Base-by-base conservation (phyloP, 2,888 invertebrate species). In the Polyploca ridens region DNA sequence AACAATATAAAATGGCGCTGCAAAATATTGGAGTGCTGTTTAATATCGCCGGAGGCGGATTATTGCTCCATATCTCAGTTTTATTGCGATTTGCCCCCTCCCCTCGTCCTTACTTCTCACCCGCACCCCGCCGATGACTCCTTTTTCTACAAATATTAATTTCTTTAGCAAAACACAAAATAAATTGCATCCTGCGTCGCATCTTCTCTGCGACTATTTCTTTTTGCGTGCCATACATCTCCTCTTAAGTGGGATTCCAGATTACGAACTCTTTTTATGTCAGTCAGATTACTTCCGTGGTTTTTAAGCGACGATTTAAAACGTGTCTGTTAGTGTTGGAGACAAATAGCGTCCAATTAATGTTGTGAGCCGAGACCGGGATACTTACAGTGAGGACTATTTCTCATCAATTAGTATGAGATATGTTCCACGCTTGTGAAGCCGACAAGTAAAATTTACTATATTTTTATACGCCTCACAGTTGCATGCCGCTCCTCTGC, bases 11-110 rank as follows among this genome's bases (percentile, higher is more conserved):
- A 64, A 16, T 27, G 41, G 66, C 16, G 38, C 61, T 62, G 49
- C 59, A 64, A 62, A 65, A 58, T 65, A 67, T 67, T 63, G 64
- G 46, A 44, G 63, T 64, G 64, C 59, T 69, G 63, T 76, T 71
- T 72, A 72, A 72, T 71, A 72, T 71, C 71, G 41, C 62, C 60
- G 62, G 63, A 57, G 62, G 64, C 65, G 64, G 64, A 68, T 72
- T 73, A 75, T 77, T 75, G 78, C 67, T 72, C 70, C 71, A 76
- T 74, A 73, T 74, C 71, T 78, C 79, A 75, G 68, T 66, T 74
- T 78, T 75, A 79, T 78, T 77, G 72, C 78, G 72, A 67, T 64
- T 58, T 66, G 57, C 16, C 61, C 62, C 49, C n/a, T 19, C 13
- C 41, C 60, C 63, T 38, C 63, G 58, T 13, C 33, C 41, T 33